phyloP scores from a whole-genome alignment of 2,113 vertebrate species.

The Macaca fascicularis region T2T-MFA8v1.1 NC_088386.1:56675001-56675500 shows the following conservation, averaged over 20 bases:
- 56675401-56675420: constrained; percentile 73
- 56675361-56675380: constrained; percentile 65
- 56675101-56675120: constrained; percentile 50
- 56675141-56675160: constrained; percentile 48
- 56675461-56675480: constrained; percentile 77
- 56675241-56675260: constrained; percentile 67
- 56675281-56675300: constrained; percentile 68
- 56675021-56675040: not conserved
- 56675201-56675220: constrained; percentile 63
- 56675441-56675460: constrained; percentile 79
- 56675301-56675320: constrained; percentile 58
- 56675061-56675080: constrained; percentile 32
- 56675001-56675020: constrained; percentile 42
- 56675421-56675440: constrained; percentile 77
- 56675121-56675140: constrained; percentile 38
- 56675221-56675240: constrained; percentile 70
- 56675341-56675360: constrained; percentile 72
- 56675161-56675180: constrained; percentile 61
- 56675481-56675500: constrained; percentile 77
- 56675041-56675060: constrained; percentile 38
- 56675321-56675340: constrained; percentile 72
- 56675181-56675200: constrained; percentile 57
- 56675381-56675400: constrained; percentile 70
- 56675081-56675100: constrained; percentile 26
- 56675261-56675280: constrained; percentile 65